Evolutionary conservation across 2,797 vertebrate species (phyloP).

Genomic region (Enteromius afrohamiltoni): DNA sequence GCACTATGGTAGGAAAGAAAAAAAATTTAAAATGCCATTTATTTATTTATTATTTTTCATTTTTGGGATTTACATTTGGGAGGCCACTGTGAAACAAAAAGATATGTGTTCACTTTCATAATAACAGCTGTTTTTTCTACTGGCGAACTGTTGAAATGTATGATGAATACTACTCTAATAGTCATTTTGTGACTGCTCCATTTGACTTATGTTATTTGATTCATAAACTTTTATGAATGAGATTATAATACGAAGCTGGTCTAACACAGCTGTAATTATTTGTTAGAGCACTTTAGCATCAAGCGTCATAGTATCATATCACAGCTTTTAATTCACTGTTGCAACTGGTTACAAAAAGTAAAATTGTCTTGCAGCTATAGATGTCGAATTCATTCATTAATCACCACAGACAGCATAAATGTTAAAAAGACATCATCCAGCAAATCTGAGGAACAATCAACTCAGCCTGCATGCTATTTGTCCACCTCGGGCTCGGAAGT

Average conservation of each 20-base stretch:
- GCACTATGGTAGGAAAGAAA: background rate
- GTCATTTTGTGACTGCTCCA: background rate
- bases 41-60: background rate
- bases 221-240: background rate
- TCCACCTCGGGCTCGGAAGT: background rate
- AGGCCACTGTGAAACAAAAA: background rate
- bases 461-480: background rate
- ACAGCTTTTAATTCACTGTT: background rate
- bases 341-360: background rate
- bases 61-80: background rate
- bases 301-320: background rate
- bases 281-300: background rate
- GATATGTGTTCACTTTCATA: background rate
- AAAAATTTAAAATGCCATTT: background rate
- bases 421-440: constrained; percentile 2
- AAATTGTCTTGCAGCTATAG: background rate
- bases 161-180: background rate
- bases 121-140: background rate
- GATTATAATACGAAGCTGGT: background rate
- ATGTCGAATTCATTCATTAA: background rate
- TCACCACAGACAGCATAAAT: constrained; percentile 7
- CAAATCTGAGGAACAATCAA: background rate
- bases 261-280: background rate
- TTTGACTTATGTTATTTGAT: background rate
- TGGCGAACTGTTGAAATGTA: background rate